These are phyloP conservation scores for Plectropomus leopardus DNA, from an alignment of 2,113 vertebrate genomes.

Conservation along the genomic window DNA sequence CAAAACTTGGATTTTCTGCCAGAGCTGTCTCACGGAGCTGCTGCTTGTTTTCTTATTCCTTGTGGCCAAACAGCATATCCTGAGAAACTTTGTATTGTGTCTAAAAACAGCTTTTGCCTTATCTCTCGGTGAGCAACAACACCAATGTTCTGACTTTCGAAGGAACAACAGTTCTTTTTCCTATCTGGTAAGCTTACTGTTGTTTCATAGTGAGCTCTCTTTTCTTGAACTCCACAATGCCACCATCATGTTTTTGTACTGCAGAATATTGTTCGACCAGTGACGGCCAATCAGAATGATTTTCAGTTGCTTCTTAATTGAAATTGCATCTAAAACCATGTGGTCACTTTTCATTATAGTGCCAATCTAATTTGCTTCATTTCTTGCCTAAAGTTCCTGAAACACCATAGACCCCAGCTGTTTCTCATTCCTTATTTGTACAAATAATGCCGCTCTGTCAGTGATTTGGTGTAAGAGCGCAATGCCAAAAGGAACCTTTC, in stretches of 20 bases:
- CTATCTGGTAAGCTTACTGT: not conserved
- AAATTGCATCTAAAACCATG: not conserved
- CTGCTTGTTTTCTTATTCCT: not conserved
- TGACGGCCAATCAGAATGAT: not conserved
- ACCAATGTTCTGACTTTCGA: not conserved
- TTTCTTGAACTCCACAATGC: not conserved
- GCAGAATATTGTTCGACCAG: not conserved
- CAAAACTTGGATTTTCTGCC: not conserved
- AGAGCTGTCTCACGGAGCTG: not conserved
- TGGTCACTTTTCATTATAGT: not conserved
- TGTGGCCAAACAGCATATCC: not conserved
- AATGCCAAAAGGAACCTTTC: too few species aligned
- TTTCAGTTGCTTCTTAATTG: not conserved
- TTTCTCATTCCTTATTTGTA: too few species aligned
- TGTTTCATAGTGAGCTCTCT: not conserved
- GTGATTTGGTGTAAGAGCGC: too few species aligned
- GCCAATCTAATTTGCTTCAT: too few species aligned
- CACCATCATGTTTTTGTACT: not conserved
- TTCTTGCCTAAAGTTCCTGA: not conserved
- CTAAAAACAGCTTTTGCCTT: not conserved
- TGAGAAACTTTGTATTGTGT: not conserved
- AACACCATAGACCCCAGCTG: too few species aligned
- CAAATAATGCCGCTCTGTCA: too few species aligned
- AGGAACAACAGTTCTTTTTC: not conserved
- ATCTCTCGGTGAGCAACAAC: not conserved